Conservation (phyloP, 2,113 vertebrate genomes). For the Alethe castanea region DNA sequence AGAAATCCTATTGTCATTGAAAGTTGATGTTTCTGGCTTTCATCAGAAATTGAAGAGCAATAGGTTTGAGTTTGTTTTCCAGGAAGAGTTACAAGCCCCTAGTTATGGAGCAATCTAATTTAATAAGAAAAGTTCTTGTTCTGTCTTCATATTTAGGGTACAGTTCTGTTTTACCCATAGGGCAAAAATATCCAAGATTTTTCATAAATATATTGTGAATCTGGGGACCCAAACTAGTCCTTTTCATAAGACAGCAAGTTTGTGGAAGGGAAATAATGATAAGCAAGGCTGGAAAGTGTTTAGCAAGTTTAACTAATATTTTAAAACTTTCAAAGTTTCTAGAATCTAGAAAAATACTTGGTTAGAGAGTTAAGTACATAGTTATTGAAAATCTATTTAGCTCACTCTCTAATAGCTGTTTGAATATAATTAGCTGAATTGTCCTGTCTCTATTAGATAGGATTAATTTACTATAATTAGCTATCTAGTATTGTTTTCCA, state of each 20-base stretch:
- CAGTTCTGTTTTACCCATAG: not conserved
- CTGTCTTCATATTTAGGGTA: not conserved
- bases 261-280: not conserved
- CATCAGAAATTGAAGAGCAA: not conserved
- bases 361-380: not conserved
- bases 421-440: not conserved
- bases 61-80: not conserved
- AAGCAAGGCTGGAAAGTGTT: not conserved
- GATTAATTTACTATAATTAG: not conserved
- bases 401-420: not conserved
- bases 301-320: not conserved
- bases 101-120: not conserved
- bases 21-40: not conserved
- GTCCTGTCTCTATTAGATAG: not conserved
- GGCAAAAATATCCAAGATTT: not conserved
- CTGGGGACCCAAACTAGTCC: not conserved
- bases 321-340: not conserved
- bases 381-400: not conserved
- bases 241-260: not conserved
- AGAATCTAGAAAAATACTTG: not conserved
- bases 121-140: not conserved
- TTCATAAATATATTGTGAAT: not conserved
- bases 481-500: not conserved
- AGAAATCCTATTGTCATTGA: not conserved
- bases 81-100: not conserved